Percentiles rank a stretch among this genome's conserved stretches.
Conservation (phyloP, 2,797 vertebrate species). For the Heterohyrax brucei region DNA sequence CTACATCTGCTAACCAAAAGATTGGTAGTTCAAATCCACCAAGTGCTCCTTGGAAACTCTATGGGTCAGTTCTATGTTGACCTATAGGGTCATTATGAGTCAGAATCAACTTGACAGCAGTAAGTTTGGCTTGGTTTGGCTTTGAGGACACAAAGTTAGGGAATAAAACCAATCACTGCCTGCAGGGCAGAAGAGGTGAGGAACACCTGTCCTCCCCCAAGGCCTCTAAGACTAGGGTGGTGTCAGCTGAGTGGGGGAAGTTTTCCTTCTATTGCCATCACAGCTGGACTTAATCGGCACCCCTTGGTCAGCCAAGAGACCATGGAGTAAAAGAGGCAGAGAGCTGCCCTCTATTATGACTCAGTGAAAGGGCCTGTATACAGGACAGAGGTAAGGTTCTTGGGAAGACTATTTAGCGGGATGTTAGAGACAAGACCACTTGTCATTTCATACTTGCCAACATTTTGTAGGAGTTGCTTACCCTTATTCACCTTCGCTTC, state of each 20-base stretch:
- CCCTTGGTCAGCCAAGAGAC: slow-evolving; percentile 74
- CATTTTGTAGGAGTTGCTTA: not conserved
- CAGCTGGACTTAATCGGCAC: slow-evolving; percentile 73
- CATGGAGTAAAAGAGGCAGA: slow-evolving; percentile 11
- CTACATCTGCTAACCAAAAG: too few species aligned
- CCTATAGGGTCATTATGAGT: too few species aligned
- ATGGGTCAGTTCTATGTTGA: too few species aligned
- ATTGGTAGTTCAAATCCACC: too few species aligned
- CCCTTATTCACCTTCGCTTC: not conserved
- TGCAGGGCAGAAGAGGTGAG: not conserved
- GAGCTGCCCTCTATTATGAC: slow-evolving; percentile 58
- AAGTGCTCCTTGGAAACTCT: too few species aligned
- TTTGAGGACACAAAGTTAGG: not conserved
- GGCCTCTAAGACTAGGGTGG: slow-evolving; percentile 18
- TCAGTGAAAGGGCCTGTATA: not conserved
- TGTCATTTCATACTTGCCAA: not conserved
- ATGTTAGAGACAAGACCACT: not conserved
- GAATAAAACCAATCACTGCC: not conserved
- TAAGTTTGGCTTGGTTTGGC: too few species aligned
- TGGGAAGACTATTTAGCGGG: not conserved
- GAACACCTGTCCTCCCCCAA: too few species aligned
- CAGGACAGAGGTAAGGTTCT: slow-evolving; percentile 68
- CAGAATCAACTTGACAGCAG: too few species aligned
- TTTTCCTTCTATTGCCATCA: slow-evolving; percentile 51
- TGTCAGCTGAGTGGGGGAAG: not conserved